Base-by-base conservation (phyloP, 2,113 vertebrate species). In the Penelope pileata region DNA sequence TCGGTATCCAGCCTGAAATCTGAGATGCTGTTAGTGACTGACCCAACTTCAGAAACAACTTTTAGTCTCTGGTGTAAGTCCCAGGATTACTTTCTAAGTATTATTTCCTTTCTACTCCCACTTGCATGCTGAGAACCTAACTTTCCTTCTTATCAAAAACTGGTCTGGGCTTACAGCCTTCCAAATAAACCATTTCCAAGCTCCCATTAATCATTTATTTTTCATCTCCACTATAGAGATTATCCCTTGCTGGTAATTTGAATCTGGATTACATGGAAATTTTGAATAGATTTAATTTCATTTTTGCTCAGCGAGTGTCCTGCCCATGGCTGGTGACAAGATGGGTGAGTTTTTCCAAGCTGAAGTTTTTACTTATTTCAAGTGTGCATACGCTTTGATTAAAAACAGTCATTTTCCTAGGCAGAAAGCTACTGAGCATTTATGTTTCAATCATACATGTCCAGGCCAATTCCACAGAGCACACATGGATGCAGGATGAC, bases 121-220 rank as follows among this genome's bases (percentile, higher is more conserved):
- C 30, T 91, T 72, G 22, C 75, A 91, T 75, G 70, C 79, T 93
- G 74, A 93, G 91, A 91, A 83, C 27, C 32, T 85, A 50, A 93
- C 51, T 53, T 94, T 82, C 66, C 58, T 82, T 90, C 82, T 67
- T 93, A 85, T 90, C 88, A 93, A 94, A 88, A 88, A 29, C 58
- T 85, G 70, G 91, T 79, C 88, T 79, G 66, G 70, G 86, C 43
- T 88, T 40, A 83, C 7, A 72, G 82, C 66, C 75, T 79, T 91
- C 67, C 83, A 93, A 91, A 83, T 38, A 94, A 93, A 91, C 79
- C 0, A 79, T 47, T 72, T 85, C 48, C 53, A 87, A 72, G 47
- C 7, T 75, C 12, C 12, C 58, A 90, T 63, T 84, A 83, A 88
- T 87, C 8, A 72, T 63, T 90, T 93, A 34, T 86, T 94, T 96